phyloP scores from a whole-genome alignment of 2,797 vertebrate genomes.

The Myiothlypis chrysogaster region DNA sequence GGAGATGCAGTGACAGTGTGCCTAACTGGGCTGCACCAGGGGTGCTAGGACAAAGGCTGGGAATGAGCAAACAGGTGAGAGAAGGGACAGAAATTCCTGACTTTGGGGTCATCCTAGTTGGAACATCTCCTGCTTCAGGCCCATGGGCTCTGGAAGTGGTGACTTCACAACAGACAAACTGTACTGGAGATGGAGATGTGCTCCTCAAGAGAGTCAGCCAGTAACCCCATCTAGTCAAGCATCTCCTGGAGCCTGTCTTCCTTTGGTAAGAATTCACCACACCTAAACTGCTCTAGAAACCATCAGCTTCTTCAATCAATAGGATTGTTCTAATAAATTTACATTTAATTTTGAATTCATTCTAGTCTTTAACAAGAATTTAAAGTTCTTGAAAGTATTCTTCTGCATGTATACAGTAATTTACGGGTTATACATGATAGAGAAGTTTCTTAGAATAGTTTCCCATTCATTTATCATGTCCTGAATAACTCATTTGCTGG shows the following conservation, averaged over 20 bases:
- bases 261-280: neutral
- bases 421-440: neutral
- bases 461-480: neutral
- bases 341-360: neutral
- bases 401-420: neutral
- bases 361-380: neutral
- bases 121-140: neutral
- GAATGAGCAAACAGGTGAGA: neutral
- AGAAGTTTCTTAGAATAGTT: neutral
- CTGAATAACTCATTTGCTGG: slow-evolving; percentile 2
- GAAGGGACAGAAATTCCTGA: neutral
- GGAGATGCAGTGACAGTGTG: neutral
- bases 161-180: neutral
- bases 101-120: neutral
- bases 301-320: neutral
- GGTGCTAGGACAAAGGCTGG: neutral
- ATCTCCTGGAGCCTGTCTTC: neutral
- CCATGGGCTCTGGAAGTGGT: neutral
- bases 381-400: neutral
- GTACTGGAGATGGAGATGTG: neutral
- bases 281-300: neutral
- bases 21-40: neutral
- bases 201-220: neutral
- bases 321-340: neutral
- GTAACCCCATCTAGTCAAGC: neutral